Percentiles rank a stretch among this genome's conserved stretches.
phyloP scores from a whole-genome alignment of 2,888 invertebrate genomes.

The Pandemis heparana region DNA sequence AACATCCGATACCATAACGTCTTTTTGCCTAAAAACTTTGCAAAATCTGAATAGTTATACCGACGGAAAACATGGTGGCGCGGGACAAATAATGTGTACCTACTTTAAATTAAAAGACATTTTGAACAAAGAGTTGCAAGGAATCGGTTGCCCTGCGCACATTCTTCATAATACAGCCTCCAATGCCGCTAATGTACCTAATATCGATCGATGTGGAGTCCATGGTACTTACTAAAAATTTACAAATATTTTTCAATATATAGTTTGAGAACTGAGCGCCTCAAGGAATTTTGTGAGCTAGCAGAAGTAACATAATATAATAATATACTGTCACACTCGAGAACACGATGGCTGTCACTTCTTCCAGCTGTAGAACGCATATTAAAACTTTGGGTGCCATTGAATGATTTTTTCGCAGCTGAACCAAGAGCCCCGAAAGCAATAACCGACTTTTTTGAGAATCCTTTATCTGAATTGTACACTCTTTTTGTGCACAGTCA shows the following conservation, averaged over 20 bases:
- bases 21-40: constrained; percentile 10
- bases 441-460: constrained; percentile 22
- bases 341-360: constrained; percentile 23
- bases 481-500: constrained; percentile 32
- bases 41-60: constrained; percentile 3
- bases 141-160: constrained; percentile 24
- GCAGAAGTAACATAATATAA: constrained; percentile 1
- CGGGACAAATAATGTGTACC: constrained; percentile 14
- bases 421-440: constrained; percentile 16
- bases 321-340: constrained; percentile 16
- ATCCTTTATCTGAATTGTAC: constrained; percentile 37
- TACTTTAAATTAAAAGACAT: constrained; percentile 1
- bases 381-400: constrained; percentile 18
- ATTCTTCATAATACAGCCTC: constrained; percentile 18
- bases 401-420: constrained; percentile 31
- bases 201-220: constrained; percentile 1
- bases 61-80: constrained; percentile 5
- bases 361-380: constrained; percentile 6
- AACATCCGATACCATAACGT: constrained; percentile 19
- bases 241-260: constrained; percentile 3
- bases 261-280: not conserved
- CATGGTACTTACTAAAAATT: constrained; percentile 10
- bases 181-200: not conserved
- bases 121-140: constrained; percentile 18
- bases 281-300: constrained; percentile 1